Evolutionary conservation across 2,113 vertebrate genomes (phyloP).

Genomic region (Prietella phreatophila): DNA sequence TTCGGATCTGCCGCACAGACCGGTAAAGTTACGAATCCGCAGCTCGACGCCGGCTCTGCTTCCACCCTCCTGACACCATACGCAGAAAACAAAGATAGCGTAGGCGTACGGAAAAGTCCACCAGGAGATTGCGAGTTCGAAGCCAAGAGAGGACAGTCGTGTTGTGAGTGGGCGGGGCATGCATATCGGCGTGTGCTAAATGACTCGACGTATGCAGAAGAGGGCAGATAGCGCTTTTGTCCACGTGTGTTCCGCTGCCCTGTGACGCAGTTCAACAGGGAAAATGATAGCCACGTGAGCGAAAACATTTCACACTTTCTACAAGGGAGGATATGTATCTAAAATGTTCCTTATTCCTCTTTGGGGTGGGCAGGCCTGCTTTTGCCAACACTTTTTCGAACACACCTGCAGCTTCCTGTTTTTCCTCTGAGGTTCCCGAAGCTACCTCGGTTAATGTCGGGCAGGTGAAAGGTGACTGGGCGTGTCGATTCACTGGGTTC

Average conservation of each 20-base stretch:
- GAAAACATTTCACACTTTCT: neutral
- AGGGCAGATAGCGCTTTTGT: neutral
- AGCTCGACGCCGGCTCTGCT: neutral
- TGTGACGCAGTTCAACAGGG: neutral
- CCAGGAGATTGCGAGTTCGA: no score
- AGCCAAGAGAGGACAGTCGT: neutral
- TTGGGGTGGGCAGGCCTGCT: neutral
- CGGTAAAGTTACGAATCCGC: conserved; percentile 54
- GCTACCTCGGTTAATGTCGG: neutral
- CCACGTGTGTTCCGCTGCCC: neutral
- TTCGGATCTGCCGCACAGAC: conserved; percentile 63
- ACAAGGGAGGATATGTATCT: neutral
- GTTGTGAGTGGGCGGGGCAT: neutral
- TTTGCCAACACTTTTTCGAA: neutral
- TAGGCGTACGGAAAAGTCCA: neutral
- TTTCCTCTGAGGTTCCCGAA: neutral
- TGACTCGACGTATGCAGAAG: neutral
- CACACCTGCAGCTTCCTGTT: neutral
- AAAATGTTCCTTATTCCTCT: neutral
- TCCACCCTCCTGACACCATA: neutral
- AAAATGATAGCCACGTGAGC: neutral
- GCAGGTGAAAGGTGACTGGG: neutral
- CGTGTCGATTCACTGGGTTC: neutral
- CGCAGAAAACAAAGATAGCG: neutral
- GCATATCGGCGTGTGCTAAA: no score